These are phyloP conservation scores for Buteo buteo DNA, from an alignment of 2,113 vertebrate genomes.

Conservation along the genomic window DNA sequence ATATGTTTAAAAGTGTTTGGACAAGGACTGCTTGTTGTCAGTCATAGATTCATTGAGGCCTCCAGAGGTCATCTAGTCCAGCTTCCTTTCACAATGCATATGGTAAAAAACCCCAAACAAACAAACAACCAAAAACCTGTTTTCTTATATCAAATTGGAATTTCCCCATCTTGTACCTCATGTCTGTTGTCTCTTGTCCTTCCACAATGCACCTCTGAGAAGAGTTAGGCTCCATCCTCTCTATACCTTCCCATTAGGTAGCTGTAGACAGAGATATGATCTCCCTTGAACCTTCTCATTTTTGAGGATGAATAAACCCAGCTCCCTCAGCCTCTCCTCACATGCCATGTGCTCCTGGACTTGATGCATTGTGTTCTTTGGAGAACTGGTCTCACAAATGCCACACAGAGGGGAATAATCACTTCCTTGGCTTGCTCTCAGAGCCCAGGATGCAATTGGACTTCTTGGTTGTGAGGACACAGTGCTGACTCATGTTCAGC, in stretches of 20 bases:
- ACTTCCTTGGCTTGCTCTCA: background rate
- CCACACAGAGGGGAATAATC: background rate
- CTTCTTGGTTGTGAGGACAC: background rate
- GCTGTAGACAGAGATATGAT: background rate
- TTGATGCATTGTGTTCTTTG: background rate
- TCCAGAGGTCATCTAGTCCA: background rate
- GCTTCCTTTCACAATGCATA: background rate
- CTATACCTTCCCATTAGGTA: background rate
- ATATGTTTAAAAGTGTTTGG: background rate
- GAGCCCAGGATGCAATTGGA: background rate
- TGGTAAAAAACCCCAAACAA: background rate
- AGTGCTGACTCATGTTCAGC: background rate
- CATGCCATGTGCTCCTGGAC: background rate
- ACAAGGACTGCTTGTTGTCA: background rate
- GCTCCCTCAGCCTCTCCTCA: background rate
- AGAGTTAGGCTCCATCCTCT: background rate
- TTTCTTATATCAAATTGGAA: background rate
- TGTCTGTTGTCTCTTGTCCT: background rate
- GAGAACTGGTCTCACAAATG: background rate
- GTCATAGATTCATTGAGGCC: background rate
- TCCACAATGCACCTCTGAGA: background rate
- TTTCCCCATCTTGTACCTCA: background rate
- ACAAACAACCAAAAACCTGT: background rate
- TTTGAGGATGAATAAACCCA: background rate
- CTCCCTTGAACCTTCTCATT: background rate